These are phyloP conservation scores for Zaprionus davidi DNA, from an alignment of 1,140 invertebrate genomes.

Conservation along the genomic window DNA sequence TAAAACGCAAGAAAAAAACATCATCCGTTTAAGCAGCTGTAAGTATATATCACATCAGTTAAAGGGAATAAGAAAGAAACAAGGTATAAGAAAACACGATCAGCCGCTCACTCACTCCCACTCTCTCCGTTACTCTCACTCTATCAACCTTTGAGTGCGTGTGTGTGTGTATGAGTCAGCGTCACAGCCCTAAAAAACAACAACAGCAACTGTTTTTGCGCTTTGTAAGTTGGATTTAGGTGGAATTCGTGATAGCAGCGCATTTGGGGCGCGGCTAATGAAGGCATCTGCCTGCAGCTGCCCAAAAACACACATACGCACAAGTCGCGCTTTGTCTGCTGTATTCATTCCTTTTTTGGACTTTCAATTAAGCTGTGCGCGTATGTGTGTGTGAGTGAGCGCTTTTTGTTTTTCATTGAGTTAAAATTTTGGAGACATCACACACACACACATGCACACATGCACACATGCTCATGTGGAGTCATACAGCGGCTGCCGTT, in stretches of 20 bases:
- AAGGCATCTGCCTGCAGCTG: slow-evolving; percentile 29
- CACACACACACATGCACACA: slow-evolving; percentile 23
- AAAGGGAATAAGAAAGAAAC: background rate
- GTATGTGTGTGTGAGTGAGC: slow-evolving; percentile 12
- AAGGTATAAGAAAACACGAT: background rate
- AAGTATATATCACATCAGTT: slow-evolving; percentile 13
- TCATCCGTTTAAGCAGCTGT: slow-evolving; percentile 24
- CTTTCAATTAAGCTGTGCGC: slow-evolving; percentile 44
- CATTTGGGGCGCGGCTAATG: slow-evolving; percentile 43
- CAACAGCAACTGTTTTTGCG: slow-evolving; percentile 21
- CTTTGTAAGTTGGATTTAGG: slow-evolving; percentile 41
- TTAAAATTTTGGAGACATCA: slow-evolving; percentile 26
- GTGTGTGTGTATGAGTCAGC: slow-evolving; percentile 46
- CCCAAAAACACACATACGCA: background rate
- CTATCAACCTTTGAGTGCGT: background rate
- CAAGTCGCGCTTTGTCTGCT: slow-evolving; percentile 45
- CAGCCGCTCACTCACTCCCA: background rate
- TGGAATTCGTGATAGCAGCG: slow-evolving; percentile 44
- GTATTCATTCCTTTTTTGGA: slow-evolving; percentile 51
- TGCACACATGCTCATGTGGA: slow-evolving; percentile 17
- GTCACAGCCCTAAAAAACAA: slow-evolving; percentile 37
- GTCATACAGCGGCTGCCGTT: slow-evolving; percentile 33
- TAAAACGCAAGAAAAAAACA: slow-evolving; percentile 3
- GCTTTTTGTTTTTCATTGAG: slow-evolving; percentile 35
- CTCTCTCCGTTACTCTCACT: background rate